Conservation (phyloP, 2,113 vertebrate species). For the Ceyx margarethae region DNA sequence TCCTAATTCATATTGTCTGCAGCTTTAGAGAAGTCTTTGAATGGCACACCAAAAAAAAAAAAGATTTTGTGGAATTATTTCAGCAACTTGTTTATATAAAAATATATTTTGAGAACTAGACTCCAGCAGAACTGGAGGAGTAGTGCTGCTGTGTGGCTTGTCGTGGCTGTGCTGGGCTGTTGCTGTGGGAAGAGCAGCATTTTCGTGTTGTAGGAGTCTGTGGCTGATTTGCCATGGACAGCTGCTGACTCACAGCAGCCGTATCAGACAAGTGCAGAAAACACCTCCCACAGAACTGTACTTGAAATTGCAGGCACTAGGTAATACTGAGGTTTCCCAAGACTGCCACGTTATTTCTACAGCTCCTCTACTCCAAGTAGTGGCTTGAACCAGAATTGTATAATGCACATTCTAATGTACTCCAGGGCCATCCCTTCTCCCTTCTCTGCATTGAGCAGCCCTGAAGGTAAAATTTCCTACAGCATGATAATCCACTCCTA, state of each 20-base stretch:
- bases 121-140: neutral
- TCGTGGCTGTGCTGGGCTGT: accelerated
- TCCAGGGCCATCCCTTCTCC: neutral
- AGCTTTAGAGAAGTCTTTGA: neutral
- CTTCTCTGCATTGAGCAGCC: neutral
- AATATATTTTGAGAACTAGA: neutral
- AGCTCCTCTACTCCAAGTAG: neutral
- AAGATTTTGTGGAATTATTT: neutral
- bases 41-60: neutral
- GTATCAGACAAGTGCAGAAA: neutral
- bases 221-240: neutral
- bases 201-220: neutral
- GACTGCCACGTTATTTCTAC: neutral
- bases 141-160: neutral
- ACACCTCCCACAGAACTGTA: neutral
- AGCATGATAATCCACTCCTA: neutral
- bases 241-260: neutral
- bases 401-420: accelerated
- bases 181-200: accelerated
- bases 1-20: neutral
- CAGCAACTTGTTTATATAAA: neutral
- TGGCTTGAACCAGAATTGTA: neutral
- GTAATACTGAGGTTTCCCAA: neutral
- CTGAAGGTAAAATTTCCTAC: neutral
- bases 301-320: neutral